Percentiles rank a stretch among this genome's conserved stretches.
phyloP scores from a whole-genome alignment of 2,888 invertebrate genomes.

The Eristalis pertinax region DNA sequence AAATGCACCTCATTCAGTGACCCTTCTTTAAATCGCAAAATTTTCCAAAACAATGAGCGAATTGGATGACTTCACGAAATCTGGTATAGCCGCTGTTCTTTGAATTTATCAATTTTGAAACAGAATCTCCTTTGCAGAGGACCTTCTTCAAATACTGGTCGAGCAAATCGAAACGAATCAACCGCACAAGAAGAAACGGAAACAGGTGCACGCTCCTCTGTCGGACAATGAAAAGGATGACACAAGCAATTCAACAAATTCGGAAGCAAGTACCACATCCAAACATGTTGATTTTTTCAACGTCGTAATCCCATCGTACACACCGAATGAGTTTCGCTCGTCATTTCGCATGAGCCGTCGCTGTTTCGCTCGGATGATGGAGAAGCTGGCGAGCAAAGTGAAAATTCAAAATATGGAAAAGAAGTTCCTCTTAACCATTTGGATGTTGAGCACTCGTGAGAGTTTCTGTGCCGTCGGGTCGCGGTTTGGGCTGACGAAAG shows the following conservation, averaged over 20 bases:
- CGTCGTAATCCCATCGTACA: constrained; percentile 15
- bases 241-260: not conserved
- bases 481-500: constrained; percentile 40
- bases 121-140: not conserved
- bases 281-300: constrained; percentile 32
- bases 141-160: constrained; percentile 13
- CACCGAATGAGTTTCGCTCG: constrained; percentile 34
- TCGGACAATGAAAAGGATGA: not conserved
- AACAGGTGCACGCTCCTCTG: no score
- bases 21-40: not conserved
- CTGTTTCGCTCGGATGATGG: constrained; percentile 23
- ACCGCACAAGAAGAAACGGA: not conserved
- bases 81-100: not conserved
- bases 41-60: not conserved
- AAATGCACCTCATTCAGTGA: not conserved
- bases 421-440: constrained; percentile 49
- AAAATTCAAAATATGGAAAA: constrained; percentile 42
- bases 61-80: not conserved
- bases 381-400: constrained; percentile 10
- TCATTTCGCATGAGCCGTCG: constrained; percentile 55
- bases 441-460: constrained; percentile 49
- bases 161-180: constrained; percentile 6
- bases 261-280: not conserved
- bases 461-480: constrained; percentile 33
- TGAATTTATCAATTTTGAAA: not conserved